Percentiles rank a stretch among this genome's conserved stretches.
phyloP scores from a whole-genome alignment of 2,113 vertebrate species.

The Shinisaurus crocodilurus region DNA sequence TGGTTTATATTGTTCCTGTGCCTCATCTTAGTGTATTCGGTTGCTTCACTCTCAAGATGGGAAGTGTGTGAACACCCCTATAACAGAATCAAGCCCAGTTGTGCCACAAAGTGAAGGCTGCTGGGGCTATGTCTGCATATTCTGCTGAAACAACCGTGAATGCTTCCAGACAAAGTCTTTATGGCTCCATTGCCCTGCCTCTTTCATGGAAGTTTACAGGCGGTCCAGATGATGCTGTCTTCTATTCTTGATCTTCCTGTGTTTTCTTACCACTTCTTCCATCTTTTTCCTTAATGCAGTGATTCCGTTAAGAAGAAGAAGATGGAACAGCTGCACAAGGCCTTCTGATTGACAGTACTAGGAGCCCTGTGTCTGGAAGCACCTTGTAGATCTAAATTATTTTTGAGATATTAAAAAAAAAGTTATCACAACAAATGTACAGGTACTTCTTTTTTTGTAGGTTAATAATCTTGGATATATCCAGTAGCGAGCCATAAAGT shows the following conservation, averaged over 20 bases:
- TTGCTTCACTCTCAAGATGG: not conserved
- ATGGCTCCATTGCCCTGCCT: no score
- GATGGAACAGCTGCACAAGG: no score
- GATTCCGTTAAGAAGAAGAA: no score
- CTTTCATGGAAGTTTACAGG: no score
- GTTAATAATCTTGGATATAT: not conserved
- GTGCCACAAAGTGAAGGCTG: rapidly evolving
- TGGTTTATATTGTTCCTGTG: not conserved
- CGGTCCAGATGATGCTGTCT: no score
- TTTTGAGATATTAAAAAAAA: not conserved
- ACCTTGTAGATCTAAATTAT: not conserved
- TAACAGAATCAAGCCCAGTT: not conserved
- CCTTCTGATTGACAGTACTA: no score
- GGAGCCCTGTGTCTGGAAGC: no score
- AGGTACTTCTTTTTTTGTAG: not conserved
- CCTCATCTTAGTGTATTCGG: rapidly evolving
- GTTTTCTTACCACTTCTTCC: no score
- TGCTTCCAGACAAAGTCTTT: no score
- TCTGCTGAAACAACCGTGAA: not conserved
- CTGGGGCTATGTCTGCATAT: not conserved
- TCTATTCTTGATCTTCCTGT: no score
- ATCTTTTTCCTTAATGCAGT: no score
- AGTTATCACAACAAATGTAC: not conserved
- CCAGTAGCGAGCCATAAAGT: not conserved
- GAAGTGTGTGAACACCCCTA: no score